phyloP scores from a whole-genome alignment of 1,140 invertebrate genomes.

The Spodoptera litura region DNA sequence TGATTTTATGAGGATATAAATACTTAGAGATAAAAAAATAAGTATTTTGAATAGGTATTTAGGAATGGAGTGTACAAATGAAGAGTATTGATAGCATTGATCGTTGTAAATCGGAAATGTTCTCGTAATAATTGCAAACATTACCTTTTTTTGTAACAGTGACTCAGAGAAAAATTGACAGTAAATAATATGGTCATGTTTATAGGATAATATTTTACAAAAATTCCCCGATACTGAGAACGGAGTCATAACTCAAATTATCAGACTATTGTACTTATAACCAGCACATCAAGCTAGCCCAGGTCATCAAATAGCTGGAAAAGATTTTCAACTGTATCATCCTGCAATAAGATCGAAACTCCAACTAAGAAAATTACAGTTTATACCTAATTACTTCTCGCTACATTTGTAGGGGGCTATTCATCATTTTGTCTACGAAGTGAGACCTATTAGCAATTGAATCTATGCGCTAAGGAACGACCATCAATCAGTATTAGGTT shows the following conservation, averaged over 20 bases:
- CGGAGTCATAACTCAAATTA: conserved; percentile 1
- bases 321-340: too few species aligned
- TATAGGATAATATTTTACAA: neutral
- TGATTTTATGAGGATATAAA: too few species aligned
- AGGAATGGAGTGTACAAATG: too few species aligned
- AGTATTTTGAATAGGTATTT: too few species aligned
- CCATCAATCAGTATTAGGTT: conserved; percentile 17
- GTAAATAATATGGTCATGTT: neutral
- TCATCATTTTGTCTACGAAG: conserved; percentile 12
- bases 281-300: too few species aligned
- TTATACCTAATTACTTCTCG: neutral
- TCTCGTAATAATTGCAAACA: neutral
- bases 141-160: neutral
- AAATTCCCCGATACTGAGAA: neutral
- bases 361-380: too few species aligned
- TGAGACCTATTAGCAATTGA: neutral
- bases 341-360: too few species aligned
- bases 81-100: too few species aligned
- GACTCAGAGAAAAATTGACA: neutral
- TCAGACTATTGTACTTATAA: neutral
- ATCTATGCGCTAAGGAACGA: neutral
- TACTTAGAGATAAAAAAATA: too few species aligned
- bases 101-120: too few species aligned
- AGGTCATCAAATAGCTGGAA: too few species aligned
- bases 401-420: neutral